Conservation (phyloP, 2,888 invertebrate species). For the Sthenelais limicola region DNA sequence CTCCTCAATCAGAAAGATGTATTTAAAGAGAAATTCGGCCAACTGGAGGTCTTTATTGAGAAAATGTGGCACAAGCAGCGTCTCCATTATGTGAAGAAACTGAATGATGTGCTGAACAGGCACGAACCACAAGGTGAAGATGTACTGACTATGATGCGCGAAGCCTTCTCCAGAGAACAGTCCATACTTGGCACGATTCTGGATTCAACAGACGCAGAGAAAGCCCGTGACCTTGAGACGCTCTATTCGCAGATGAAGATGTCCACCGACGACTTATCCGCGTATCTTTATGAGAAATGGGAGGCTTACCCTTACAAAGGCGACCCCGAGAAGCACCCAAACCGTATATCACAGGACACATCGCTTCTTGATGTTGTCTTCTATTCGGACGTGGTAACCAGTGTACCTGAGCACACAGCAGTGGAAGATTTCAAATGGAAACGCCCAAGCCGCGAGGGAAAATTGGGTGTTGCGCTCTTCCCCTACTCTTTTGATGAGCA, state of each 20-base stretch:
- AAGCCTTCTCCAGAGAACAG: conserved; percentile 23
- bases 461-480: neutral
- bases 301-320: neutral
- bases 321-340: conserved; percentile 14
- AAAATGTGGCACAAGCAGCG: conserved; percentile 11
- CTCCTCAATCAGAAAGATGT: too few species aligned
- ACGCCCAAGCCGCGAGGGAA: neutral
- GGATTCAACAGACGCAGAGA: neutral
- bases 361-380: conserved; percentile 6
- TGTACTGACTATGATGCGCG: neutral
- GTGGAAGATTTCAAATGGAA: conserved; percentile 8
- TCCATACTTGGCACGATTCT: neutral
- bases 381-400: neutral
- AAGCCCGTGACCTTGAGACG: neutral
- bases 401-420: neutral
- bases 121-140: neutral
- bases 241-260: neutral
- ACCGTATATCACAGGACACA: neutral
- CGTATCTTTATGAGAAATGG: neutral
- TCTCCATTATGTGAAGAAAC: neutral
- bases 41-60: conserved; percentile 7
- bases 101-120: conserved; percentile 5
- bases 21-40: neutral
- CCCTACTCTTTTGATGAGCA: neutral
- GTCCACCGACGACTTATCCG: neutral